Base-by-base conservation (phyloP, 1,140 invertebrate genomes). In the Trichonephila clavata region DNA sequence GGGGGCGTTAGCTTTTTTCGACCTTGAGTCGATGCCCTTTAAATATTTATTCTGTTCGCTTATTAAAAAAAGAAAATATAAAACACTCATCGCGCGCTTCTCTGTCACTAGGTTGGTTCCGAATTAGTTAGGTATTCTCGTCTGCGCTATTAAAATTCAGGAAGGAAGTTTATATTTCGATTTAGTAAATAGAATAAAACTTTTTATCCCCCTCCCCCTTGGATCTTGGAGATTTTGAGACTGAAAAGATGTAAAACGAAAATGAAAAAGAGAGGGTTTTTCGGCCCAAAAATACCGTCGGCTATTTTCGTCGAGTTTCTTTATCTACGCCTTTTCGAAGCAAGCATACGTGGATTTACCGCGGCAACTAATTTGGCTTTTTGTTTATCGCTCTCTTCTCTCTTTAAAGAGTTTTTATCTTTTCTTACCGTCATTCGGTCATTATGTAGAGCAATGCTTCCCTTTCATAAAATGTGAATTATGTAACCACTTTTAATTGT, bases 251-350 rank as follows among this genome's bases (percentile, higher is more conserved):
- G 84, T 63, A 86, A 86, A 86, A 59, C n/a, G 60, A 86, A 86
- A 63, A 77, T 39, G 71, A 77, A 77, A 77, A 84, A 24, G 83
- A 57, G 83, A 24, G 63, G 50, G 63, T 50, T 61, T 39, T 71
- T 89, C 61, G 21, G 65, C 60, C 87, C 87, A 61, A 89, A 83
- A 89, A 71, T 89, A 89, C 43, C 63, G 39, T 43, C 43, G 60
- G 87, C 77, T 89, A 89, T 89, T 89, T 89, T 89, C 65, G 87
- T 89, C 87, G 63, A 77, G 83, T 89, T 84, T 77, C 65, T 65
- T 89, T 77, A 89, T 27, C 87, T 89, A 50, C 63, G 65, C 87
- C 13, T 71, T 68, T 84, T 27, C 57, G 83, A 60, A 60, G 43
- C 83, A 7, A 84, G 71, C 71, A 77, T 39, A 24, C 71, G 71